Evolutionary conservation across 2,113 vertebrate genomes (phyloP).

Genomic region (Pseudopipra pipra): DNA sequence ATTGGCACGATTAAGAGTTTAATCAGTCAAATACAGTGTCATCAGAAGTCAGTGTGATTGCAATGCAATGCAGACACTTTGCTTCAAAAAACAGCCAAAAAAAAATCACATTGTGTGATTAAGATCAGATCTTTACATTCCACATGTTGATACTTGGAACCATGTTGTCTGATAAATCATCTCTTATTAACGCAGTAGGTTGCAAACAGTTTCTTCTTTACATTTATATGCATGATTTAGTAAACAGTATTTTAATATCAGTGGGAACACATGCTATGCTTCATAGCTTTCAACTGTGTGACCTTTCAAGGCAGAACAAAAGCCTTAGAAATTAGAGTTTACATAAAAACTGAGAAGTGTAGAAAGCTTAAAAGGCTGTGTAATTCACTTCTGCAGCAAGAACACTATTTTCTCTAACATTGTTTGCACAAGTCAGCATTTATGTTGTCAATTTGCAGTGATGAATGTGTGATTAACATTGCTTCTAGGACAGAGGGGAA

Average conservation of each 20-base stretch:
- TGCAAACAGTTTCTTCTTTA: conserved; percentile 49
- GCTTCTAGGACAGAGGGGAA: not conserved
- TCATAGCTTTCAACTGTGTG: conserved; percentile 45
- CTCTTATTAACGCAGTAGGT: conserved; percentile 22
- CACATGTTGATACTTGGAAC: conserved; percentile 42
- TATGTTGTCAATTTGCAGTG: conserved; percentile 54
- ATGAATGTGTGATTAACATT: conserved; percentile 47
- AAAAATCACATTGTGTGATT: not conserved
- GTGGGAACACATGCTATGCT: conserved; percentile 25
- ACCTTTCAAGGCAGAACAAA: conserved; percentile 61
- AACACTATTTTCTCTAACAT: conserved; percentile 41
- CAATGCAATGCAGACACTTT: not conserved
- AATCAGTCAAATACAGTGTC: conserved; percentile 40
- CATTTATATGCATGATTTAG: conserved; percentile 38
- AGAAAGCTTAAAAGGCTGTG: conserved; percentile 45
- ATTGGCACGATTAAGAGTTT: conserved; percentile 30
- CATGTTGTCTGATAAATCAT: conserved; percentile 15
- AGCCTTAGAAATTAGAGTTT: conserved; percentile 56
- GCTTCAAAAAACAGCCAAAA: not conserved
- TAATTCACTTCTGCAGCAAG: conserved; percentile 50
- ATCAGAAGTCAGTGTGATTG: conserved; percentile 40
- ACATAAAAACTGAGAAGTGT: conserved; percentile 35
- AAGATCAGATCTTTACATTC: conserved; percentile 31
- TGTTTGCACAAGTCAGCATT: conserved; percentile 58
- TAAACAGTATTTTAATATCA: conserved; percentile 56